phyloP scores from a whole-genome alignment of 2,888 invertebrate genomes.

The Yponomeuta malinellus region DNA sequence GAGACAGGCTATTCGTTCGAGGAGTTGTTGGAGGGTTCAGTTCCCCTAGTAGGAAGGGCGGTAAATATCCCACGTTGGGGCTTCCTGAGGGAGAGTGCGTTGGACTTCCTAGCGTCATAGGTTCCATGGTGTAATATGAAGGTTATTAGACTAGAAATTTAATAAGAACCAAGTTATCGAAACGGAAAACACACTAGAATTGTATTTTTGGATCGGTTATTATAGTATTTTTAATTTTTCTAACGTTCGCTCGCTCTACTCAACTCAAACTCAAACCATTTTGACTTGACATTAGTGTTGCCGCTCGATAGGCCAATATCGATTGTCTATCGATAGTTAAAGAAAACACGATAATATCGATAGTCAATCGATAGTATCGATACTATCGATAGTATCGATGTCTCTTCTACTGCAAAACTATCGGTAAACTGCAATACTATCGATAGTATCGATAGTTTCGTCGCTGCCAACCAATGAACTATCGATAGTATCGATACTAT shows the following conservation, averaged over 20 bases:
- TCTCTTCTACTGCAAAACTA: too few relatives aligned
- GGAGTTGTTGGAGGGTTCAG: conserved; percentile 74
- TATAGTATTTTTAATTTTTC: neutral
- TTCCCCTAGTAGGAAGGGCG: conserved; percentile 87
- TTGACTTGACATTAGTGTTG: neutral
- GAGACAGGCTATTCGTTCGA: conserved; percentile 76
- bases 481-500: too few relatives aligned
- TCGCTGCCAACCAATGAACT: too few relatives aligned
- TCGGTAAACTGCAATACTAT: too few relatives aligned
- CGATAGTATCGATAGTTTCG: too few relatives aligned
- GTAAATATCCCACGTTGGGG: conserved; percentile 81
- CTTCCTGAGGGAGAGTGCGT: conserved; percentile 82
- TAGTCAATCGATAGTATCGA: too few relatives aligned
- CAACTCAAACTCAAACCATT: neutral
- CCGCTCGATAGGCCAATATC: too few relatives aligned
- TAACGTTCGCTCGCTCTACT: neutral
- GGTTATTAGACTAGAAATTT: neutral
- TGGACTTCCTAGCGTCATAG: conserved; percentile 89
- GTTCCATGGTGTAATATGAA: conserved; percentile 78
- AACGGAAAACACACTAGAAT: neutral
- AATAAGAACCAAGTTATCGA: neutral
- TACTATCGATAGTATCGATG: too few relatives aligned
- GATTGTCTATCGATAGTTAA: too few relatives aligned
- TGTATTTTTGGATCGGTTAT: neutral
- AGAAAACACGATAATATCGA: too few relatives aligned